Base-by-base conservation (phyloP, 2,888 invertebrate species). In the Volucella zonaria region DNA sequence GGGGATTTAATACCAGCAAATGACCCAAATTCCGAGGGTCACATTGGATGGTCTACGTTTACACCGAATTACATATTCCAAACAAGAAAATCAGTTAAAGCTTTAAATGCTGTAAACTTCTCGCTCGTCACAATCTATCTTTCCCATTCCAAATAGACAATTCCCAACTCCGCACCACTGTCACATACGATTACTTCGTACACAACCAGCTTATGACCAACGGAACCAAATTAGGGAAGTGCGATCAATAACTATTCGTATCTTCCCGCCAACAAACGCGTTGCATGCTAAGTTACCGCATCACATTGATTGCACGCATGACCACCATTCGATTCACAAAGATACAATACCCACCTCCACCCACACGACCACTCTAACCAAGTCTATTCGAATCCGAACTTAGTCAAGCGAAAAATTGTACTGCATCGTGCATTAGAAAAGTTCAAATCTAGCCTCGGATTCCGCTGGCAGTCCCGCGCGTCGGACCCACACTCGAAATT, bases 171-270 rank as follows among this genome's bases (percentile, higher is more conserved):
- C 43, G 54, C 71, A 73, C 40, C 31, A 66, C 12, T 11, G 62
- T 81, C 82, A 64, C 74, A 79, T 64, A 70, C 74, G 61, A 66
- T 15, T 11, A 45, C 6, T 31, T 31, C 31, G 31, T 31, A 62
- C 70, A 68, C 74, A 42, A 31, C 52, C n/a, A 52, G 58, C 49
- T 79, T 79, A 83, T 80, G 80, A 71, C 80, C 47, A 61, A 80
- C 83, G 83, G 83, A 83, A 83, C 83, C 83, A 79, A 83, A 83
- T 83, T 80, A 75, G 83, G 83, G 80, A 83, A 83, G 83, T 83
- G 80, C 80, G 43, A 83, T 83, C 80, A 70, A 83, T 83, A 75
- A 75, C 66, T 75, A 75, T 77, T 67, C 31, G 31, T 31, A 31
- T 71, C 54, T 56, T 80, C 80, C 83, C 75, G 68, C 52, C 62